Base-by-base conservation (phyloP, 2,888 invertebrate genomes). In the Phlogophora meticulosa region DNA sequence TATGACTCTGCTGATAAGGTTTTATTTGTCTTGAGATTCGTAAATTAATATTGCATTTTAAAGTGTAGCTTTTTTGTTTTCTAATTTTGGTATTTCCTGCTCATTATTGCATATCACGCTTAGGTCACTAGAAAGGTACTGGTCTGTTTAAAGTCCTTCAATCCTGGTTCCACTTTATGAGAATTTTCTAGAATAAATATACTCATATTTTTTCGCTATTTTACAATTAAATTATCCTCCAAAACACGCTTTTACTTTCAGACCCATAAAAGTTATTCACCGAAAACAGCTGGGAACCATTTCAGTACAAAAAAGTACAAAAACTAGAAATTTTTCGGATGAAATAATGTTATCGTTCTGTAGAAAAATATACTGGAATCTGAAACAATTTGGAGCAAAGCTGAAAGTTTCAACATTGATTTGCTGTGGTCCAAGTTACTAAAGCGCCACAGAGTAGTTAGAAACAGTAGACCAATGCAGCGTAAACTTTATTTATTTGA, bases 371-470 rank as follows among this genome's bases (percentile, higher is more conserved):
- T 57, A 57, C 13, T 52, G 56, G 40, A 70, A 43, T 57, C 28
- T 40, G 72, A 76, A 76, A 71, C 48, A 43, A 77, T 38, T 76
- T 71, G 77, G 43, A 52, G 72, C 28, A 7, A 17, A 43, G 32
- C 38, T 70, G 20, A 56, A 76, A 72, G 52, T 76, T 73, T 57
- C 46, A 57, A 53, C 77, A 63, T 73, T 76, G 73, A 71, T 73
- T 77, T 73, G 63, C 52, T 73, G 63, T 34, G n/a, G 52, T 62
- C 10, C 20, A 57, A 43, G 46, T 48, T 40, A 53, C 56, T 43
- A 40, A 43, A 17, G 4, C 15, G 2, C n/a, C 72, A 71, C 43
- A 43, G 77, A 7, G 5, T 11, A 36, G 2, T 4, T 2, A 28
- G 2, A 13, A 43, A 22, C 56, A 45, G 73, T 45, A 76, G 13